phyloP scores from a whole-genome alignment of 1,140 invertebrate genomes.

The Delia radicum region DNA sequence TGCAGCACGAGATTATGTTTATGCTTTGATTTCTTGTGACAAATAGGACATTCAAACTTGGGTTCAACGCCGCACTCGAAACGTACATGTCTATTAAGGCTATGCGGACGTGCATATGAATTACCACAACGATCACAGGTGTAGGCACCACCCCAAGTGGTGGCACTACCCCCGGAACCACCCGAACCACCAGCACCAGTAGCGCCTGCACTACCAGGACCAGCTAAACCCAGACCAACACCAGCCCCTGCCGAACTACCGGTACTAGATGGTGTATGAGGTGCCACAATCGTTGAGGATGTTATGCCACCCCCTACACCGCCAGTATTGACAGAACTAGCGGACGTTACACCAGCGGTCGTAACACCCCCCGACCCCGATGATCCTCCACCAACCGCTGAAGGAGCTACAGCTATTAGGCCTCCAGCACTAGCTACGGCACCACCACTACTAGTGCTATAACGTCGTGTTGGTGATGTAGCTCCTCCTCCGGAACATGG shows the following conservation, averaged over 20 bases:
- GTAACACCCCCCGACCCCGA: not conserved
- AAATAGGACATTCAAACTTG: conserved; percentile 62
- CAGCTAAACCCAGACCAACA: not conserved
- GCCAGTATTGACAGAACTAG: not conserved
- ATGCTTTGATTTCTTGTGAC: conserved; percentile 63
- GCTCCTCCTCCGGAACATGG: conserved; percentile 32
- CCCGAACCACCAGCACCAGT: conserved; percentile 7
- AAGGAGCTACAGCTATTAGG: not conserved
- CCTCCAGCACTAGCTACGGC: conserved; percentile 26
- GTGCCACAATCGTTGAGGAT: conserved; percentile 26
- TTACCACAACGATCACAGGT: conserved; percentile 62
- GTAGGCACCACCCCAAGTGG: conserved; percentile 42
- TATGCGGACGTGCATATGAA: conserved; percentile 62
- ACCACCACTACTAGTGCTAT: conserved; percentile 37
- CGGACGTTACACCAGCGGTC: not conserved
- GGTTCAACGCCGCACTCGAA: conserved; percentile 68
- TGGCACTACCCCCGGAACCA: conserved; percentile 26
- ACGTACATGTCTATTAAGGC: conserved; percentile 64
- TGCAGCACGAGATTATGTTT: conserved; percentile 62
- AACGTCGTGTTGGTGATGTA: conserved; percentile 38
- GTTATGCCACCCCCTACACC: conserved; percentile 26
- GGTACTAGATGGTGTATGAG: conserved; percentile 18
- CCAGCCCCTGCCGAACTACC: conserved; percentile 19
- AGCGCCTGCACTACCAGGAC: conserved; percentile 20
- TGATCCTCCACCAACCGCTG: not conserved